phyloP scores from a whole-genome alignment of 1,140 invertebrate genomes.

The Bombus pyrosoma region DNA sequence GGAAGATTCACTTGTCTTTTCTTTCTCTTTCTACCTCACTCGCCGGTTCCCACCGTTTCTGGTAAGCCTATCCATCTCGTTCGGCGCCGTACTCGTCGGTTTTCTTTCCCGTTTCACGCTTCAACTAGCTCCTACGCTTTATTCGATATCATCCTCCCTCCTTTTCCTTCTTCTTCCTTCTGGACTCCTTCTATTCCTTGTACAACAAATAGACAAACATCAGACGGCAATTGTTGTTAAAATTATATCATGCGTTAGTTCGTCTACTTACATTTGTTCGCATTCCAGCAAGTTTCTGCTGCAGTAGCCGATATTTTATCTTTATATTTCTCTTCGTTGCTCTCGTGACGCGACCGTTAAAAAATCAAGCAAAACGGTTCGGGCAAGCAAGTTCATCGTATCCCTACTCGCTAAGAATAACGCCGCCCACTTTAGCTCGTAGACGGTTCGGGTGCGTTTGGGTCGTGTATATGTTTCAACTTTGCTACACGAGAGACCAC shows the following conservation, averaged over 20 bases:
- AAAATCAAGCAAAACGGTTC: constrained; percentile 61
- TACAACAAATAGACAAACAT: background rate
- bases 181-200: background rate
- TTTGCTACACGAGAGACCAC: constrained; percentile 20
- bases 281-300: background rate
- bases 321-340: constrained; percentile 18
- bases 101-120: background rate
- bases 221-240: background rate
- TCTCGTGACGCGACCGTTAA: constrained; percentile 59
- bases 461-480: constrained; percentile 7
- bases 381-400: constrained; percentile 34
- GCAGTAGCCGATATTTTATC: background rate
- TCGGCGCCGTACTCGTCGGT: background rate
- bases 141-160: background rate
- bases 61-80: constrained; percentile 17
- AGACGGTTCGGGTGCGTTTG: background rate
- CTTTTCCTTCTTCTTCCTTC: background rate
- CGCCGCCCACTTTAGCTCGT: constrained; percentile 41
- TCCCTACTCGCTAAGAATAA: constrained; percentile 35
- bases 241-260: background rate
- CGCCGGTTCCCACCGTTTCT: background rate
- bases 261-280: background rate
- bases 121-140: background rate
- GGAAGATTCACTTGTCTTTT: constrained; percentile 21
- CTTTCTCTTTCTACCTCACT: background rate